A percentile compares a stretch with the other conserved stretches of the same genome.
Evolutionary conservation across 1,140 invertebrate genomes (phyloP).

Genomic region (Drosophila sproati): DNA sequence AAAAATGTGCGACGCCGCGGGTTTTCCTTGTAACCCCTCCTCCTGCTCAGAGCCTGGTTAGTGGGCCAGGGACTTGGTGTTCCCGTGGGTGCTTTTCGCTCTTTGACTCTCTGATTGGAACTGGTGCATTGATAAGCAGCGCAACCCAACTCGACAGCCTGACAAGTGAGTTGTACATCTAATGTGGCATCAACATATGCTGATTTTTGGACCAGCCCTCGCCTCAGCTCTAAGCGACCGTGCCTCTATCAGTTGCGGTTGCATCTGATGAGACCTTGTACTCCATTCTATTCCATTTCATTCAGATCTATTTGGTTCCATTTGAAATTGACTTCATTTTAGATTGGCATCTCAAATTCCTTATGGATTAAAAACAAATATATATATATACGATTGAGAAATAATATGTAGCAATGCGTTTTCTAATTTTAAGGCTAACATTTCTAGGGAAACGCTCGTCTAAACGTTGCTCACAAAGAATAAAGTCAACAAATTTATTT

Average conservation of each 20-base stretch:
- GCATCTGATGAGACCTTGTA: slow-evolving; percentile 1
- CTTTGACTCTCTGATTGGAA: slow-evolving; percentile 83
- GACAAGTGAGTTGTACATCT: slow-evolving; percentile 84
- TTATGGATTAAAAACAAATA: slow-evolving; percentile 12
- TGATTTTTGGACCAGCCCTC: slow-evolving; percentile 52
- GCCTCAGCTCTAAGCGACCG: slow-evolving; percentile 16
- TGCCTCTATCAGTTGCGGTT: slow-evolving; percentile 71
- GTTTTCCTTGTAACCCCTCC: slow-evolving; percentile 12
- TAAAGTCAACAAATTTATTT: no score
- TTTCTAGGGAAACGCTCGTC: no score
- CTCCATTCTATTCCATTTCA: neutral
- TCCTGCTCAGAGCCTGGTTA: neutral
- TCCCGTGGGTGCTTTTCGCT: slow-evolving; percentile 72
- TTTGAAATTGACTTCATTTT: slow-evolving; percentile 68
- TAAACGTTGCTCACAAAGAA: no score
- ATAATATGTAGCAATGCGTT: no score
- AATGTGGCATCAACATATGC: slow-evolving; percentile 85
- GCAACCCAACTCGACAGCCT: slow-evolving; percentile 31
- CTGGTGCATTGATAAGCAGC: slow-evolving; percentile 61
- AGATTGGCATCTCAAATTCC: slow-evolving; percentile 65
- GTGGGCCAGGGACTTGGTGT: slow-evolving; percentile 18
- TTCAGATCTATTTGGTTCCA: slow-evolving; percentile 18
- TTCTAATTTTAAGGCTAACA: no score
- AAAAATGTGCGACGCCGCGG: slow-evolving; percentile 58
- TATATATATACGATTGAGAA: no score